A percentile compares a stretch with the other conserved stretches of the same genome.
phyloP scores from a whole-genome alignment of 2,113 vertebrate genomes.

The Lophotis ruficrista region DNA sequence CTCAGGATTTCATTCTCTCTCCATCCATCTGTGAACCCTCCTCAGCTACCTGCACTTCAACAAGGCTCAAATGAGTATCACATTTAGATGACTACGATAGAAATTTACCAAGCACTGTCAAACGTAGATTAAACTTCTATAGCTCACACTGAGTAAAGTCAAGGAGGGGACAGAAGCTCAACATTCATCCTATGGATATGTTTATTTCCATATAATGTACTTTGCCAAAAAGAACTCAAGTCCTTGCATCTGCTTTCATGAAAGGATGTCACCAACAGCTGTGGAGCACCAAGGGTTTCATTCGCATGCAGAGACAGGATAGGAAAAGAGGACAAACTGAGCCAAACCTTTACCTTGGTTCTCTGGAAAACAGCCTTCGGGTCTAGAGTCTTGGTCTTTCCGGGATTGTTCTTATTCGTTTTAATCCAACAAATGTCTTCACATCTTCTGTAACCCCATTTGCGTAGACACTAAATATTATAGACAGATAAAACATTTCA shows the following conservation, averaged over 20 bases:
- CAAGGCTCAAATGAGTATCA: not conserved
- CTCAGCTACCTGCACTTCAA: slow-evolving; percentile 24
- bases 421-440: slow-evolving; percentile 99
- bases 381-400: slow-evolving; percentile 95
- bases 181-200: not conserved
- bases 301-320: not conserved
- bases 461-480: slow-evolving; percentile 84
- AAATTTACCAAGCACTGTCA: not conserved
- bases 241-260: not conserved
- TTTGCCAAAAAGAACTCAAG: not conserved
- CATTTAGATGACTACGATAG: not conserved
- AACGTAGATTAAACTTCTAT: not conserved
- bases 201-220: not conserved
- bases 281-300: not conserved
- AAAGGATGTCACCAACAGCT: not conserved
- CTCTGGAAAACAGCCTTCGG: slow-evolving; percentile 98
- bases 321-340: not conserved
- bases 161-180: not conserved
- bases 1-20: not conserved
- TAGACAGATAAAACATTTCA: not conserved
- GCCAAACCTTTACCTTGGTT: slow-evolving; percentile 85
- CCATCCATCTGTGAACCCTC: not conserved
- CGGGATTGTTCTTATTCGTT: slow-evolving; percentile 98
- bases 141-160: not conserved
- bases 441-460: slow-evolving; percentile 97